These are phyloP conservation scores for Cephonodes hylas DNA, from an alignment of 2,888 invertebrate species.

Conservation along the genomic window DNA sequence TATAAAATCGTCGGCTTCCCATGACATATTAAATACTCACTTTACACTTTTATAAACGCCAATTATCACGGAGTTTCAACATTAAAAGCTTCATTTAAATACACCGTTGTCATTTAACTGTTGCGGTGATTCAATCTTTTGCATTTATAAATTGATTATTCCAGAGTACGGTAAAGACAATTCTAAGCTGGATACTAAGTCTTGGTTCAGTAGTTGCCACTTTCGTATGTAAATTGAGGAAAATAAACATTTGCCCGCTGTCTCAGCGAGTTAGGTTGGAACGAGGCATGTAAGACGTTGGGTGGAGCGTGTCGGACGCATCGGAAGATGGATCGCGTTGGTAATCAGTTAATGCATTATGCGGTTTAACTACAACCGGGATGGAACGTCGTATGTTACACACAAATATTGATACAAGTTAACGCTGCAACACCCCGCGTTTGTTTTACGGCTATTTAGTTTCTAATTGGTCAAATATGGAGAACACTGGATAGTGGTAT, in stretches of 20 bases:
- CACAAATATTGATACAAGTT: constrained; percentile 65
- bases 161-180: background rate
- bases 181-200: background rate
- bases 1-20: background rate
- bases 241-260: background rate
- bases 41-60: constrained; percentile 7
- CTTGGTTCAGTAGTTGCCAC: background rate
- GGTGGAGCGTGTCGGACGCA: constrained; percentile 60
- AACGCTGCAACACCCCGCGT: constrained; percentile 40
- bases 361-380: constrained; percentile 63
- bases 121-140: background rate
- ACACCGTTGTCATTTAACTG: background rate
- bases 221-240: background rate
- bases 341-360: constrained; percentile 79
- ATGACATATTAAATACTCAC: constrained; percentile 2
- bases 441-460: constrained; percentile 25
- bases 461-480: constrained; percentile 11
- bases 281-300: constrained; percentile 46
- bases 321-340: constrained; percentile 68
- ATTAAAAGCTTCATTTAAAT: background rate
- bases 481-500: constrained; percentile 12
- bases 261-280: constrained; percentile 14
- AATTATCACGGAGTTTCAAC: background rate
- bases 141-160: background rate
- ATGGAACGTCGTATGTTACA: constrained; percentile 40